These are phyloP conservation scores for Otolemur crassicaudatus DNA, from an alignment of 2,797 vertebrate genomes.

Conservation along the genomic window DNA sequence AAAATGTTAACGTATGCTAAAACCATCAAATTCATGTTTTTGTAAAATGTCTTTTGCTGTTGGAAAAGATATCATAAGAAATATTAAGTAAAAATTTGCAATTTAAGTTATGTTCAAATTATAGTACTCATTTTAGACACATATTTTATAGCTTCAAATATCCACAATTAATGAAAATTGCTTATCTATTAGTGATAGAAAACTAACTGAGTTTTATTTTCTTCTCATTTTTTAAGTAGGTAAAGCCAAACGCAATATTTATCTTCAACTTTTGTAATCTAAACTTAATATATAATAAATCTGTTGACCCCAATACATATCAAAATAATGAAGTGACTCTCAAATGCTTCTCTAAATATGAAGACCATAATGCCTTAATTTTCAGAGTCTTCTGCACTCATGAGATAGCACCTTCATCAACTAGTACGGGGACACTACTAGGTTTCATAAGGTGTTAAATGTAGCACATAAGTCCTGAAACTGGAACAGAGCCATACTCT, in stretches of 20 bases:
- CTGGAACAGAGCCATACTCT: neutral
- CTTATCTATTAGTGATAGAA: neutral
- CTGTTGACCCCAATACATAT: neutral
- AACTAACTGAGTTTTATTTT: constrained; percentile 23
- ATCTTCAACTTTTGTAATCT: neutral
- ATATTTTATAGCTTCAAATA: neutral
- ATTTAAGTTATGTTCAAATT: neutral
- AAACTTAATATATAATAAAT: neutral
- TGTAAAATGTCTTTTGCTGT: neutral
- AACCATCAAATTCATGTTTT: neutral
- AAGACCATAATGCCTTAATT: neutral
- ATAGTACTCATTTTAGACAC: neutral
- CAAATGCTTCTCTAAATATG: neutral
- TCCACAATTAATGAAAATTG: neutral
- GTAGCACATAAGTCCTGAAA: neutral
- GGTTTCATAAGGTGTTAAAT: neutral
- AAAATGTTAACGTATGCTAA: neutral
- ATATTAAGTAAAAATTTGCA: neutral
- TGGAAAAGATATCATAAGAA: neutral
- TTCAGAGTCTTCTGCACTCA: neutral
- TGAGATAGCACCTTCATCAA: neutral
- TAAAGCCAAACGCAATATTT: neutral
- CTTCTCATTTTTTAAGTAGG: neutral
- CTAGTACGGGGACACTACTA: neutral
- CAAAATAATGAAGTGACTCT: neutral